Percentiles rank a stretch among this genome's conserved stretches.
These are phyloP conservation scores for Drosophila ogumai DNA, from an alignment of 1,140 invertebrate species.

Conservation along the genomic window DNA sequence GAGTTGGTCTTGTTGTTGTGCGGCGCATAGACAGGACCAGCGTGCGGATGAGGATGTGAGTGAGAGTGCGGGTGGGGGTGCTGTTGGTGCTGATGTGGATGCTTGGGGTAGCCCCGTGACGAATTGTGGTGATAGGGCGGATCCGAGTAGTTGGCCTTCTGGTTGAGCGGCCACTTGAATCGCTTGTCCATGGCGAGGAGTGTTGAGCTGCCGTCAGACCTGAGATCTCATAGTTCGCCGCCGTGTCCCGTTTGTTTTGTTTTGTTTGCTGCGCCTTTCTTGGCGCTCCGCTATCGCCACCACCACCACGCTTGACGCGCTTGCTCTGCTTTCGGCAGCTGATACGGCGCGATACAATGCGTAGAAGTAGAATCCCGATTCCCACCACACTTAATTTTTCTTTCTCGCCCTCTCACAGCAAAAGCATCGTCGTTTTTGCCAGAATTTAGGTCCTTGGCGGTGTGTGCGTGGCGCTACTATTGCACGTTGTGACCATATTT, in stretches of 20 bases:
- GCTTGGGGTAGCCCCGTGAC: constrained; percentile 19
- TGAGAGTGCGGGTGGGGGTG: background rate
- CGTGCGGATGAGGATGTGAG: constrained; percentile 10
- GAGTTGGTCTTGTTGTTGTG: constrained; percentile 33
- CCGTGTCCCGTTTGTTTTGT: constrained; percentile 42
- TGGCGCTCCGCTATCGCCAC: constrained; percentile 34
- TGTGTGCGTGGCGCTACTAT: constrained; percentile 36
- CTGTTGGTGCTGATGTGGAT: constrained; percentile 9
- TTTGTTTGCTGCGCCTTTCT: constrained; percentile 55
- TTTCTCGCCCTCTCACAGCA: constrained; percentile 22
- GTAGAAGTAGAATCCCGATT: constrained; percentile 74
- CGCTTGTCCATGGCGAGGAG: constrained; percentile 62
- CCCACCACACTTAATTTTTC: constrained; percentile 74
- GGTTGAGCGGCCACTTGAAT: constrained; percentile 51
- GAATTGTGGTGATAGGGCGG: constrained; percentile 33
- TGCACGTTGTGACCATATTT: constrained; percentile 26
- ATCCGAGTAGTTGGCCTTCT: constrained; percentile 41
- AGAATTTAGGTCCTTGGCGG: constrained; percentile 33
- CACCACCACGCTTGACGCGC: constrained; percentile 38
- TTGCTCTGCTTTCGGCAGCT: constrained; percentile 60
- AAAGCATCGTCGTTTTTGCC: constrained; percentile 36
- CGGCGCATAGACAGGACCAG: background rate
- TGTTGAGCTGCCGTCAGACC: constrained; percentile 15
- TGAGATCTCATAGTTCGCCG: constrained; percentile 58
- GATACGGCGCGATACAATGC: constrained; percentile 63